phyloP scores from a whole-genome alignment of 2,113 vertebrate species.

The Colossoma macropomum region DNA sequence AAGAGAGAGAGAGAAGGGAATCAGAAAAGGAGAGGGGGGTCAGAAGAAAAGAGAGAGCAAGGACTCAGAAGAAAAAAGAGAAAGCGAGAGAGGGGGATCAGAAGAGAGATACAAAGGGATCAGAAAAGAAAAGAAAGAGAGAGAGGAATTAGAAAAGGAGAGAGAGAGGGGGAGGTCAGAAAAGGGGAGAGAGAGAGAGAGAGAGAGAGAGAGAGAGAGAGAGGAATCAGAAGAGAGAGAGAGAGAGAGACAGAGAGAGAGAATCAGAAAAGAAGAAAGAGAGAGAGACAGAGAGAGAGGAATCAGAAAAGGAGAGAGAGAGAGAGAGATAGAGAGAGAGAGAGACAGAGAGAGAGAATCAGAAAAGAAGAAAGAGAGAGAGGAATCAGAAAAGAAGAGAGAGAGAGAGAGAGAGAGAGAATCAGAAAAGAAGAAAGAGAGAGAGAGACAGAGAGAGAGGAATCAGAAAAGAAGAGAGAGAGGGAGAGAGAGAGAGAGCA shows the following conservation, averaged over 20 bases:
- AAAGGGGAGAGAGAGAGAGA: conserved; percentile 25
- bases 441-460: conserved; percentile 25
- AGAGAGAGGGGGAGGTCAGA: too few species aligned
- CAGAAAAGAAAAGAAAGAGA: too few species aligned
- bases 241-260: conserved; percentile 21
- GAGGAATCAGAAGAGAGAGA: too few species aligned
- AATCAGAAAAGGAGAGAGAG: conserved; percentile 32
- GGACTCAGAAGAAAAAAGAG: neutral
- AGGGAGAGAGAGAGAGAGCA: conserved; percentile 16
- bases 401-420: neutral
- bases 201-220: conserved; percentile 9
- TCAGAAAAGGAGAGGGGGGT: conserved; percentile 32
- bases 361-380: conserved; percentile 39
- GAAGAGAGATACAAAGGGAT: too few species aligned
- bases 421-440: conserved; percentile 13
- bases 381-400: conserved; percentile 29
- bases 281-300: conserved; percentile 5
- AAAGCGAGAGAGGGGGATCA: neutral
- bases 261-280: conserved; percentile 23
- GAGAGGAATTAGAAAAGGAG: too few species aligned
- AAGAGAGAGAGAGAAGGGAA: neutral
- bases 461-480: conserved; percentile 1
- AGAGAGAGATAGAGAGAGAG: conserved; percentile 36
- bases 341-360: too few species aligned
- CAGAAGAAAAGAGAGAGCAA: conserved; percentile 20